Base-by-base conservation (phyloP, 2,797 vertebrate species). In the Sitta carolinensis region DNA sequence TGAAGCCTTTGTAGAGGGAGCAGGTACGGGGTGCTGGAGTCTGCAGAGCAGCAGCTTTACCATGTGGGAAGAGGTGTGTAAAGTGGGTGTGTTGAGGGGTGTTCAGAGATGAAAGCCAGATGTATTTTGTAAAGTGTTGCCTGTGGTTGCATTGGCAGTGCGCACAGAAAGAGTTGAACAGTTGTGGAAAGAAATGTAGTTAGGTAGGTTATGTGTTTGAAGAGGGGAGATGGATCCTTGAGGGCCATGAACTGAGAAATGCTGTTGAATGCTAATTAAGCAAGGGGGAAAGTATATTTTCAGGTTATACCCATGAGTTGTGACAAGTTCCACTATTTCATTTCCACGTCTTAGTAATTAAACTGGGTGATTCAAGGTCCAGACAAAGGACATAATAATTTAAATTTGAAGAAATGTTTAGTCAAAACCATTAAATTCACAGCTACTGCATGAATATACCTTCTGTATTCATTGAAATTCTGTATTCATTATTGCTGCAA, bases 21-120 rank as follows among this genome's bases (percentile, higher is more conserved):
- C 0, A 1, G 45, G 48, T n/a, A 2, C 0, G 2, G 40, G 19
- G 22, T 26, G 2, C 7, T 5, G 16, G 54, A 45, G 16, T 1
- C 68, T 72, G 93, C 29, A 15, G 68, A 70, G 55, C 87, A 62
- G 48, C 55, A 48, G 29, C 34, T 87, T 30, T 52, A 22, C 13
- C 2, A 0, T 4, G 32, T 23, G 51, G 83, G 89, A 73, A 94
- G 70, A 68, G 54, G 29, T 0, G 0, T 3, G 2, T 59, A 9
- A 32, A 59, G 40, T 0, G 0, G 20, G 47, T 45, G 58, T 34
- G 50, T 50, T 38, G 73, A 5, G 34, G 40, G 38, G 25, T 43
- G 50, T 13, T 17, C n/a, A 5, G 83, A 63, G 70, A 11, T 40
- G 21, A 21, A 64, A 78, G 54, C 48, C 80, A 48, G 67, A 22